Evolutionary conservation across 2,888 invertebrate genomes (phyloP).

Genomic region (Nephrotoma flavescens): DNA sequence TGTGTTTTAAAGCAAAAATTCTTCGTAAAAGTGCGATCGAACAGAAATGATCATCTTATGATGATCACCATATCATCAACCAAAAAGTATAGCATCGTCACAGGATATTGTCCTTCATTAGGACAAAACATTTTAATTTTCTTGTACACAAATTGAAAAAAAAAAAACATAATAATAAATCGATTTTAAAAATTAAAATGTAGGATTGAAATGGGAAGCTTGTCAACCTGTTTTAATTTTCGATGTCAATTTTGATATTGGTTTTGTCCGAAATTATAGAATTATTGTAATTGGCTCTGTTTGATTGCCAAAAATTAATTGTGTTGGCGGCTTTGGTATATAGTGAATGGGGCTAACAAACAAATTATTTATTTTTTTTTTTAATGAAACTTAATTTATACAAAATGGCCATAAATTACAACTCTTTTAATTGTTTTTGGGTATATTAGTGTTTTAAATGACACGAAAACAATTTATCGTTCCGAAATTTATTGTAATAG

Average conservation of each 20-base stretch:
- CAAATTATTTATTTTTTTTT: background rate
- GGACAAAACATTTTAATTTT: background rate
- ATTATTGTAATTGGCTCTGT: background rate
- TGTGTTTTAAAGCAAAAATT: background rate
- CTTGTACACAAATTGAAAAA: background rate
- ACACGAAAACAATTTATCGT: background rate
- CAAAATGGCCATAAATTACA: background rate
- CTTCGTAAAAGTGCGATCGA: background rate
- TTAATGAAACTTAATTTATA: background rate
- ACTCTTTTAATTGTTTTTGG: background rate
- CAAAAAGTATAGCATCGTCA: background rate
- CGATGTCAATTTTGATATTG: background rate
- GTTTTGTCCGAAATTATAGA: background rate
- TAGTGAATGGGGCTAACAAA: background rate
- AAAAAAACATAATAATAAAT: background rate
- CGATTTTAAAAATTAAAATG: background rate
- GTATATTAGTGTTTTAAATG: background rate
- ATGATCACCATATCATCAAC: background rate
- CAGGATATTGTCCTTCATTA: background rate
- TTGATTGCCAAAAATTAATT: background rate
- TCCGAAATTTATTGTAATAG: background rate
- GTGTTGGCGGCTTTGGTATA: background rate
- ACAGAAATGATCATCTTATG: background rate
- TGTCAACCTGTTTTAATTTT: background rate
- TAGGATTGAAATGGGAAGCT: background rate